A percentile compares a stretch with the other conserved stretches of the same genome.
Evolutionary conservation across 2,113 vertebrate species (phyloP).

Genomic region (Coptodon bakossiorum): DNA sequence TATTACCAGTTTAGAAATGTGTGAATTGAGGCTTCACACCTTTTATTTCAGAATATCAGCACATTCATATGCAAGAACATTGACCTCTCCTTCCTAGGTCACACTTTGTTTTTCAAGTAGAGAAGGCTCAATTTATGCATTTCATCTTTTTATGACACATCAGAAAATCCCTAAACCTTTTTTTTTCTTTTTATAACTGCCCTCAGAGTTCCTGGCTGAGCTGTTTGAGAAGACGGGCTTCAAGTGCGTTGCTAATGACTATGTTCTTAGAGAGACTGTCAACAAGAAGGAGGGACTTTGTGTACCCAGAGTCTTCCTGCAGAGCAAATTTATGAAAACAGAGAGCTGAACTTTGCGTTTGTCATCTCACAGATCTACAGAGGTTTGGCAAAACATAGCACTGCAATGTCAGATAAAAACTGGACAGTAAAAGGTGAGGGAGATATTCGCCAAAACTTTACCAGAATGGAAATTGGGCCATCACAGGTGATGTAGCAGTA

Average conservation of each 20-base stretch:
- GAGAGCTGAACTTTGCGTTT: background rate
- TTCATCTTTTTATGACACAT: background rate
- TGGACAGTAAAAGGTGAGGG: background rate
- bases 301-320: slow-evolving; percentile 89
- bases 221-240: slow-evolving; percentile 79
- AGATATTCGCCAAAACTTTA: background rate
- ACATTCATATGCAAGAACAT: background rate
- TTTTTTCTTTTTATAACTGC: background rate
- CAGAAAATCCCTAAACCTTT: background rate
- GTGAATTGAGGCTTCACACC: background rate
- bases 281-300: slow-evolving; percentile 91
- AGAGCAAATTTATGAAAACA: slow-evolving; percentile 87
- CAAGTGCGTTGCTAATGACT: slow-evolving; percentile 77
- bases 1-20: background rate
- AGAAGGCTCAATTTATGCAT: background rate
- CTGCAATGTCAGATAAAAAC: background rate
- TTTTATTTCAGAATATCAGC: background rate
- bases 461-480: background rate
- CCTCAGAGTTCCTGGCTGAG: slow-evolving; percentile 78
- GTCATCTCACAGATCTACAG: background rate
- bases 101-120: background rate
- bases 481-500: background rate
- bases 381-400: background rate
- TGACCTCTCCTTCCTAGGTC: background rate
- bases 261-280: slow-evolving; percentile 88